Base-by-base conservation (phyloP, 2,113 vertebrate species). In the Gymnocephalus cernua region DNA sequence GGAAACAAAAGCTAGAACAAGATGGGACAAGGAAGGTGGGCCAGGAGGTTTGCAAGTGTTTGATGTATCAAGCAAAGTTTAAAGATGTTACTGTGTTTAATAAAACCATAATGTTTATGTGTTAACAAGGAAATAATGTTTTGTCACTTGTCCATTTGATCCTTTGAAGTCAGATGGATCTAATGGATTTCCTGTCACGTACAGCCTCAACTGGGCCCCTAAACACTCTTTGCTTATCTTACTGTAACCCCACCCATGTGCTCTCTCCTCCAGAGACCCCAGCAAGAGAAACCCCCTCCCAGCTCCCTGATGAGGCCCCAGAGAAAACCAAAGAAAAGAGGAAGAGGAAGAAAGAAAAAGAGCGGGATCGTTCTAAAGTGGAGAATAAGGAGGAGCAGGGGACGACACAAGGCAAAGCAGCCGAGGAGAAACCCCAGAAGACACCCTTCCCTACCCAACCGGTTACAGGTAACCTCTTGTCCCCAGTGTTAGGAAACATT, bases 311-410 rank as follows among this genome's bases (percentile, higher is more conserved):
- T 0, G 82, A 86, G 21, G 6, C 63, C 27, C 71, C 23, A 11
- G 93, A 93, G 57, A 95, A 83, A 71, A 75, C 23, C n/a, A 93
- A 84, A 85, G 93, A 94, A 59, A 94, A 92, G 84, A 94, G 85
- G 83, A 95, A 93, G 88, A 94, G 81, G 83, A 95, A 93, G 88
- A 95, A 93, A 54, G 90, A 92, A 4, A 94, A 87, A 65, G 93
- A 95, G 64, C 89, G 91, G 14, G 91, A 91, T 68, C 90, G 87
- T 19, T 76, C 84, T 0, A 92, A 88, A 51, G 53, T 6, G 18
- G 88, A 92, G 38, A 89, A 84, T 29, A 92, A 91, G 11, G 87
- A 91, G 53, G 86, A 93, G 70, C 86, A 92, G 57, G 92, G 88
- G 57, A 92, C 78, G 0, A 82, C 71, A 4, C 85, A 79, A 56